These are phyloP conservation scores for Hartigia nigra DNA, from an alignment of 2,888 invertebrate genomes.

Conservation along the genomic window DNA sequence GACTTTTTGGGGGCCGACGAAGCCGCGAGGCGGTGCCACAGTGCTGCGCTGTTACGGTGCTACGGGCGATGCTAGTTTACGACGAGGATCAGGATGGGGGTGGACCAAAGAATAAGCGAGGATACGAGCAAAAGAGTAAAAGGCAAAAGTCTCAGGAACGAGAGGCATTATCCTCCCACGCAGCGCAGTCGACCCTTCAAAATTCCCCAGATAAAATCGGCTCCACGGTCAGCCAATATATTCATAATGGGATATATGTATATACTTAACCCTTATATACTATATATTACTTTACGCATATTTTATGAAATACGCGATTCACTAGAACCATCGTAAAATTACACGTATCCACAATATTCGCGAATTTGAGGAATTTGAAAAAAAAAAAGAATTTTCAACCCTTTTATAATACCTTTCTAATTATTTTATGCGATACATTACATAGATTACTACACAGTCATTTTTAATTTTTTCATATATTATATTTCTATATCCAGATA, in stretches of 20 bases:
- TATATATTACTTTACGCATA: not conserved
- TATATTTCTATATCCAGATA: not conserved
- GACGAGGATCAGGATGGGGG: slow-evolving; percentile 23
- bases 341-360: not conserved
- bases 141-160: slow-evolving; percentile 35
- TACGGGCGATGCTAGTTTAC: slow-evolving; percentile 12
- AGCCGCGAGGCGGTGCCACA: not conserved
- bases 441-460: not conserved
- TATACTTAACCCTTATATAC: not conserved
- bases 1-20: not conserved
- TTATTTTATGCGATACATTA: not conserved
- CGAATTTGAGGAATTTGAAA: too few species aligned
- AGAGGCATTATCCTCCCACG: slow-evolving; percentile 58
- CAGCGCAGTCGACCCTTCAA: slow-evolving; percentile 47
- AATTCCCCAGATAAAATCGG: slow-evolving; percentile 61
- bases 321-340: not conserved
- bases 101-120: slow-evolving; percentile 16
- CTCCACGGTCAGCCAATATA: slow-evolving; percentile 47
- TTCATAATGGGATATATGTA: slow-evolving; percentile 49
- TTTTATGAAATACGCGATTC: not conserved
- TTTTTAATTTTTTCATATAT: not conserved
- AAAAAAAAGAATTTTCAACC: too few species aligned
- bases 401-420: not conserved
- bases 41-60: not conserved
- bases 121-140: slow-evolving; percentile 29